A percentile compares a stretch with the other conserved stretches of the same genome.
These are phyloP conservation scores for Heliangelus exortis DNA, from an alignment of 2,797 vertebrate genomes.

Conservation along the genomic window DNA sequence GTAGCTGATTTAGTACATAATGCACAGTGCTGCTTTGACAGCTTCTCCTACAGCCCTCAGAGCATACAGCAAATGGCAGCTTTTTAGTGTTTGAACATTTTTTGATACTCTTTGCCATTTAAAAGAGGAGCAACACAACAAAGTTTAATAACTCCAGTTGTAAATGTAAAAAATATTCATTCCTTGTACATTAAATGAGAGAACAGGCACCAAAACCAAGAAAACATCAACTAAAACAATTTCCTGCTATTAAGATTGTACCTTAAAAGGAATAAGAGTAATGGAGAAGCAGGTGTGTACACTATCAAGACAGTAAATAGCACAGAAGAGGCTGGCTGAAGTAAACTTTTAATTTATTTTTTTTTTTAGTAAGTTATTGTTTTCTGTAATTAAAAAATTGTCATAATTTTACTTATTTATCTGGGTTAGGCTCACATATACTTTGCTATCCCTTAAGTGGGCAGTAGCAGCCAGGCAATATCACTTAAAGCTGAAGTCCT, in stretches of 20 bases:
- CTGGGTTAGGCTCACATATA: not conserved
- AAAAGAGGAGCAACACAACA: not conserved
- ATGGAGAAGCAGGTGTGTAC: not conserved
- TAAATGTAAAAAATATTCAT: not conserved
- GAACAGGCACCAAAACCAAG: not conserved
- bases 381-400: not conserved
- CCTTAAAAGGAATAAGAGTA: not conserved
- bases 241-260: not conserved
- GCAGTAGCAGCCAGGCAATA: not conserved
- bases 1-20: not conserved
- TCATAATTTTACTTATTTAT: not conserved
- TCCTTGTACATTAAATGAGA: not conserved
- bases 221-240: not conserved
- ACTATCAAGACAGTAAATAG: not conserved
- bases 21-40: not conserved
- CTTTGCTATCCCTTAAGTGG: not conserved
- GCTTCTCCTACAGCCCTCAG: not conserved
- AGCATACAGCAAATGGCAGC: not conserved
- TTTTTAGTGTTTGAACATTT: not conserved
- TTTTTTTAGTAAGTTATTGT: not conserved
- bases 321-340: not conserved
- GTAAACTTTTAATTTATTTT: not conserved
- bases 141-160: not conserved
- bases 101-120: not conserved
- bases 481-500: not conserved